A percentile compares a stretch with the other conserved stretches of the same genome.
Evolutionary conservation across 2,888 invertebrate genomes (phyloP).

Genomic region (Tricholauxania praeusta): DNA sequence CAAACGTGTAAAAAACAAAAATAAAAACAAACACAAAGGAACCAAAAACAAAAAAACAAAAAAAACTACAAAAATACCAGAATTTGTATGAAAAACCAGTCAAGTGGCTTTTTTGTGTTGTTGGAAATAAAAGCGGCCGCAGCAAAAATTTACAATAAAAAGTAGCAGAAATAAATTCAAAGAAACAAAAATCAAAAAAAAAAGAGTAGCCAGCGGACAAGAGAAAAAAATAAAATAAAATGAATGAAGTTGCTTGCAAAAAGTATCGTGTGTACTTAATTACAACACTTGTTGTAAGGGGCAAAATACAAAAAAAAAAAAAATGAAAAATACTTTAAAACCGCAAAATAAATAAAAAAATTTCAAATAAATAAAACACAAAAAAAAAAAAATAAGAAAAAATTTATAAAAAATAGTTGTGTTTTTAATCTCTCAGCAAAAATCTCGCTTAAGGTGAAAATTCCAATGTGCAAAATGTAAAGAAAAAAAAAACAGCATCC

Average conservation of each 20-base stretch:
- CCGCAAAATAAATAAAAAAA: background rate
- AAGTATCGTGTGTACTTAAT: background rate
- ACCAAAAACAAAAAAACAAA: conserved; percentile 29
- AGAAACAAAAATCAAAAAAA: conserved; percentile 29
- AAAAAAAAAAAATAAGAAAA: too few relatives aligned
- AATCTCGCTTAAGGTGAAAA: conserved; percentile 40
- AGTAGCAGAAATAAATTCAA: conserved; percentile 13
- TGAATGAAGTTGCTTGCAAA: background rate
- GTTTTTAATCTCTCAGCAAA: background rate
- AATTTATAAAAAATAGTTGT: conserved; percentile 1
- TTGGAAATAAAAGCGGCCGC: conserved; percentile 56
- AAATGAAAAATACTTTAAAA: conserved; percentile 4
- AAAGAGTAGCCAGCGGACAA: background rate
- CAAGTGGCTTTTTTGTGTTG: conserved; percentile 62
- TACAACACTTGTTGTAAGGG: conserved; percentile 13
- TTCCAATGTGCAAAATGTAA: conserved; percentile 43
- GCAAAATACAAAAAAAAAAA: conserved; percentile 2
- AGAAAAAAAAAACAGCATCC: conserved; percentile 14
- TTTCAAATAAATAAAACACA: conserved; percentile 1
- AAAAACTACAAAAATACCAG: conserved; percentile 22
- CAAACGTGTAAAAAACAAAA: conserved; percentile 40
- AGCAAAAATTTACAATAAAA: conserved; percentile 23
- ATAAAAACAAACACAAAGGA: conserved; percentile 42
- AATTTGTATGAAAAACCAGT: conserved; percentile 55
- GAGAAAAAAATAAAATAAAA: conserved; percentile 12